A percentile compares a stretch with the other conserved stretches of the same genome.
Conservation (phyloP, 35 echinoderm and acorn worm species). For the Ptychodera flava region DNA sequence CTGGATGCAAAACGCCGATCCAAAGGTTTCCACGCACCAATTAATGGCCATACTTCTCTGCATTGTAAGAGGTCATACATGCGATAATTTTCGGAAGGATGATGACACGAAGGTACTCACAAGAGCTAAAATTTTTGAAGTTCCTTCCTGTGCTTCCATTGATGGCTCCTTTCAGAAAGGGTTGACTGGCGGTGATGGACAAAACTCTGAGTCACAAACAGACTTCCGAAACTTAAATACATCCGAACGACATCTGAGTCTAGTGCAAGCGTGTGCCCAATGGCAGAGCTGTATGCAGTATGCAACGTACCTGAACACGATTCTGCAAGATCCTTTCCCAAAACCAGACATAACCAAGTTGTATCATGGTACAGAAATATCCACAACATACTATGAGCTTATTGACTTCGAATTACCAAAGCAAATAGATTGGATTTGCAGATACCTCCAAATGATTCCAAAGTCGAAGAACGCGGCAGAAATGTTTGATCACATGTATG, state of each 20-base stretch:
- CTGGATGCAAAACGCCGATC: conserved; percentile 12
- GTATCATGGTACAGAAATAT: neutral
- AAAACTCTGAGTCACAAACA: too few species aligned
- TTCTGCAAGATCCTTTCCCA: neutral
- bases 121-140: too few species aligned
- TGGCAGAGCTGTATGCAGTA: conserved; percentile 15
- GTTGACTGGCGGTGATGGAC: too few species aligned
- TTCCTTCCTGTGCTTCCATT: too few species aligned
- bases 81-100: too few species aligned
- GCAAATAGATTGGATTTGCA: too few species aligned
- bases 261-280: neutral
- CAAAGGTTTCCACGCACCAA: neutral
- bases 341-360: neutral
- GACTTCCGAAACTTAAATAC: neutral
- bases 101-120: too few species aligned
- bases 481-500: too few species aligned
- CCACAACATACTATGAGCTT: neutral
- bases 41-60: neutral
- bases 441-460: too few species aligned
- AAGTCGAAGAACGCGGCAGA: too few species aligned
- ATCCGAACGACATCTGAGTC: neutral
- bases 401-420: too few species aligned
- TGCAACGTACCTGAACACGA: neutral
- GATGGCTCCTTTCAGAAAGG: too few species aligned
- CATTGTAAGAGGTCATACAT: neutral